Percentiles rank a stretch among this genome's conserved stretches.
Evolutionary conservation across 2,113 vertebrate species (phyloP).

Genomic region (Semicossyphus pulcher): DNA sequence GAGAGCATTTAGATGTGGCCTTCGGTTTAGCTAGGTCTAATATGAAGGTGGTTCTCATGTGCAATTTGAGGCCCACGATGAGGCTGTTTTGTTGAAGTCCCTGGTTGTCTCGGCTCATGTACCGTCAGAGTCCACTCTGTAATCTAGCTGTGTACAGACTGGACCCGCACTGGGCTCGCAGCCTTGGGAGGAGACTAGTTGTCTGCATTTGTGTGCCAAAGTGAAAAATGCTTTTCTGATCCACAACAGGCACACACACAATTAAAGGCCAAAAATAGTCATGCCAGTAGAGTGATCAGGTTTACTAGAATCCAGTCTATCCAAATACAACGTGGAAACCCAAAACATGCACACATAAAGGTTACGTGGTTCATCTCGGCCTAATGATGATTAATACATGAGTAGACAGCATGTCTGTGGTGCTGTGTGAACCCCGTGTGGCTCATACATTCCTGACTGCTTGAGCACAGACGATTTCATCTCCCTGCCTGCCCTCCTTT

Average conservation of each 20-base stretch:
- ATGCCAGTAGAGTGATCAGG: slow-evolving; percentile 52
- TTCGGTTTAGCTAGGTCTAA: slow-evolving; percentile 37
- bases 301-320: slow-evolving; percentile 45
- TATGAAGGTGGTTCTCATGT: slow-evolving; percentile 48
- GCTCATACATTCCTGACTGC: slow-evolving; percentile 50
- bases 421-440: slow-evolving; percentile 60
- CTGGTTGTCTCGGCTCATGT: slow-evolving; percentile 63
- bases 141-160: slow-evolving; percentile 64
- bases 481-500: slow-evolving; percentile 30
- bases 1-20: slow-evolving; percentile 63
- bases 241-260: slow-evolving; percentile 61
- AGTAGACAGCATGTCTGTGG: slow-evolving; percentile 65
- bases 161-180: slow-evolving; percentile 62
- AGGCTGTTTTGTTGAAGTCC: slow-evolving; percentile 42
- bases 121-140: slow-evolving; percentile 68
- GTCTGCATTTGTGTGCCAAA: slow-evolving; percentile 69
- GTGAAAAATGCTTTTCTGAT: slow-evolving; percentile 54
- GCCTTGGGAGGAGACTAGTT: slow-evolving; percentile 73
- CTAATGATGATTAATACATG: slow-evolving; percentile 67
- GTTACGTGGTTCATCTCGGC: slow-evolving; percentile 45
- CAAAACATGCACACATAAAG: slow-evolving; percentile 57
- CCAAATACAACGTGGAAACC: slow-evolving; percentile 58
- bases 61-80: slow-evolving; percentile 61
- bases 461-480: slow-evolving; percentile 45
- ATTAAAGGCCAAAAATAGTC: slow-evolving; percentile 70